Base-by-base conservation (phyloP, 2,888 invertebrate species). In the Chouioia cunea region DNA sequence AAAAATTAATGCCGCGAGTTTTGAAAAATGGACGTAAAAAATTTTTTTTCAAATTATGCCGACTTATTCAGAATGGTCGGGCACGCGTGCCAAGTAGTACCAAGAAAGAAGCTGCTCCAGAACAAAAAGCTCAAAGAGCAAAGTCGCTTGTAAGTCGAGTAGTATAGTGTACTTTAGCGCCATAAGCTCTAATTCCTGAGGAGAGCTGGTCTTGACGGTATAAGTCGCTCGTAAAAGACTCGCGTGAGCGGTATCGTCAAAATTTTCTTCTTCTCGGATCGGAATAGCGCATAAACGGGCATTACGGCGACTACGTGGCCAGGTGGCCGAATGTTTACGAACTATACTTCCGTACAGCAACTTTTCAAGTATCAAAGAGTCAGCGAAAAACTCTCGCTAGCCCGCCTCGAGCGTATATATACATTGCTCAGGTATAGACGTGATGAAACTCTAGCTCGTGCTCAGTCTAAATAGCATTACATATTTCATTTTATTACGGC, bases 381-480 rank as follows among this genome's bases (percentile, higher is more conserved):
- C 14, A 20, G 0, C n/a, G n/a, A n/a, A n/a, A 16, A 15, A 56
- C 52, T 43, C 18, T 2, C n/a, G 4, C 58, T 48, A 16, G 14
- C 6, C 27, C 52, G 12, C 15, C 27, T 43, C 54, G 47, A 46
- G 6, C 36, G 16, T 4, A 23, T 23, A 44, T 43, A 20, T 23
- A 8, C 46, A n/a, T 46, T 12, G 6, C 36, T n/a, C 47, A 54
- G 20, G 10, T 43, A 60, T 47, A 12, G 6, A 62, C 68, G 68
- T 68, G 68, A 68, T 50, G 68, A 68, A 68, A 68, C 68, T 68
- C 48, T 62, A 71, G 63, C 65, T 76, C 75, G 76, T 74, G 70
- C 63, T 36, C 36, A 10, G 62, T 73, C 63, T 59, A 76, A 77
- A 79, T 77, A 75, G 74, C 73, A 77, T 79, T 77, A 77, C 78